A percentile compares a stretch with the other conserved stretches of the same genome.
phyloP scores from a whole-genome alignment of 2,797 vertebrate species.

The Myripristis murdjan region DNA sequence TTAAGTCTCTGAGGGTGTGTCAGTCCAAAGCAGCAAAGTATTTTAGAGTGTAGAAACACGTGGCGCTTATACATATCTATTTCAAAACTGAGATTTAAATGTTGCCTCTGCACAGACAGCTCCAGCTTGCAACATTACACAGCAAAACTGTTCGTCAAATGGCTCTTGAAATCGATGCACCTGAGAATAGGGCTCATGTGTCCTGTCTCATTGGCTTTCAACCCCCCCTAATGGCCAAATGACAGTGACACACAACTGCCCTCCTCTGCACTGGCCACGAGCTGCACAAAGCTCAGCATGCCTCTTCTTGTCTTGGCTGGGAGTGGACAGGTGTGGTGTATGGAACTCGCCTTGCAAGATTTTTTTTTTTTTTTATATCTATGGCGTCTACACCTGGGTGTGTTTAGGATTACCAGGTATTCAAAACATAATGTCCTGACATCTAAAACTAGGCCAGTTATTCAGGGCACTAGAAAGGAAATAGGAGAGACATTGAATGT shows the following conservation, averaged over 20 bases:
- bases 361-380: conserved; percentile 1
- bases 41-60: too few relatives aligned
- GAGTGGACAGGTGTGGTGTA: neutral
- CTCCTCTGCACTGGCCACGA: neutral
- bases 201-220: conserved; percentile 19
- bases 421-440: neutral
- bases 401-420: neutral
- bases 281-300: neutral
- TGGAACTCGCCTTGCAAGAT: neutral
- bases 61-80: too few relatives aligned
- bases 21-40: too few relatives aligned
- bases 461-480: conserved; percentile 7
- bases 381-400: too few relatives aligned
- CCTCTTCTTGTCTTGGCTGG: neutral
- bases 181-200: neutral
- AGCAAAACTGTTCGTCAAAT: neutral
- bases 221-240: conserved; percentile 48
- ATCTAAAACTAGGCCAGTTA: conserved; percentile 17
- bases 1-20: too few relatives aligned
- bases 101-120: neutral
- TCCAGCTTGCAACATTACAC: neutral
- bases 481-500: neutral
- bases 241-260: conserved; percentile 27
- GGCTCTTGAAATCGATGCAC: neutral
- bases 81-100: too few relatives aligned